Conservation (phyloP, 2,797 vertebrate genomes). For the Chelmon rostratus region DNA sequence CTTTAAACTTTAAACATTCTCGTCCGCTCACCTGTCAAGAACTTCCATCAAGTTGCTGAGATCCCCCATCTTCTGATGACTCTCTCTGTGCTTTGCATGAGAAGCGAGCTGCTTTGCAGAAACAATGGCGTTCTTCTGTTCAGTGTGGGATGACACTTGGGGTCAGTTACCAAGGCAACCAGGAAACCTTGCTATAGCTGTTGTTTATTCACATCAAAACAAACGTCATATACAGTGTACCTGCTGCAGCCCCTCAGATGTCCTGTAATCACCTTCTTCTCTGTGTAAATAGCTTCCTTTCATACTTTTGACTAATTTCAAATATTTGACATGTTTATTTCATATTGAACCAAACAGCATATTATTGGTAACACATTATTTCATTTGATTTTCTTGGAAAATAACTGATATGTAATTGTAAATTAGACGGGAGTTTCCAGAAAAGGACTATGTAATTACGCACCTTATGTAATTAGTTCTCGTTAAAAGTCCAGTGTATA, state of each 20-base stretch:
- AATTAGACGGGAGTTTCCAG: neutral
- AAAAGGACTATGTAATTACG: neutral
- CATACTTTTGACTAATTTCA: neutral
- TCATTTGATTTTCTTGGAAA: neutral
- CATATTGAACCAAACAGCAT: neutral
- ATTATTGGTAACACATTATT: neutral
- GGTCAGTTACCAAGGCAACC: constrained; percentile 74
- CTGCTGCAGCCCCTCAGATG: constrained; percentile 1
- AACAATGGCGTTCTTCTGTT: constrained; percentile 40
- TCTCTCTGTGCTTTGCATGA: constrained; percentile 24
- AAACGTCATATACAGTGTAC: constrained; percentile 24
- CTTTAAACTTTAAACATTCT: no score
- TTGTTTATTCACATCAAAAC: constrained; percentile 43
- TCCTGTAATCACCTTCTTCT: neutral
- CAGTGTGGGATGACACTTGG: constrained; percentile 43
- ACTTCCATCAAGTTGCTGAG: constrained; percentile 27
- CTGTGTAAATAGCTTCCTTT: constrained; percentile 7
- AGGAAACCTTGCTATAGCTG: constrained; percentile 53
- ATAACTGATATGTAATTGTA: neutral
- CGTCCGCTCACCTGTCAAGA: neutral
- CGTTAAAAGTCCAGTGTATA: no score
- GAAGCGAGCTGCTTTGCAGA: neutral
- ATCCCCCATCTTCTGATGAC: constrained; percentile 17
- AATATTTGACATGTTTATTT: neutral
- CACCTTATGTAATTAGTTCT: neutral